Conservation (phyloP, 2,113 vertebrate genomes). For the Chaetops frenatus region DNA sequence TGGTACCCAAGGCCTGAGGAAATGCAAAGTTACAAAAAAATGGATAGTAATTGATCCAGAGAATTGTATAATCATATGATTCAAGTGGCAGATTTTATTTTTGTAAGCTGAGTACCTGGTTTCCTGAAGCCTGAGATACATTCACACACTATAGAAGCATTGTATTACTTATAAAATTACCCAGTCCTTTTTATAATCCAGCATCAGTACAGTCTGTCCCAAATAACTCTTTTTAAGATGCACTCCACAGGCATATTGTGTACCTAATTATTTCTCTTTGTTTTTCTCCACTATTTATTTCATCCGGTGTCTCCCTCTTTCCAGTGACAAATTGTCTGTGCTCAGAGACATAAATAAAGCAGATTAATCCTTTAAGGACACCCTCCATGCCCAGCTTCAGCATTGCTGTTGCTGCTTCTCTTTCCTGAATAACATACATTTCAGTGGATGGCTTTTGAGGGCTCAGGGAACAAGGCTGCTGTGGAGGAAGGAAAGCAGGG, state of each 20-base stretch:
- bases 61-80: slow-evolving; percentile 12
- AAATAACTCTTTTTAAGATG: slow-evolving; percentile 44
- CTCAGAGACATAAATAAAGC: neutral
- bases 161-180: slow-evolving; percentile 41
- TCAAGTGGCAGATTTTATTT: slow-evolving; percentile 41
- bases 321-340: neutral
- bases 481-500: neutral
- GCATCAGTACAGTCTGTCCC: slow-evolving; percentile 23
- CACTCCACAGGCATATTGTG: neutral
- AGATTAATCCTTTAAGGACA: neutral
- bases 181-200: slow-evolving; percentile 34
- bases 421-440: neutral
- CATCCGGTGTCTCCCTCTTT: neutral
- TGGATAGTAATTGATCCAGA: neutral
- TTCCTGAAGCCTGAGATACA: slow-evolving; percentile 19
- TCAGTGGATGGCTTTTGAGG: neutral
- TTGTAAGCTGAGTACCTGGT: slow-evolving; percentile 20
- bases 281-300: neutral
- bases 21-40: neutral
- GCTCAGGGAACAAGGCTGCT: neutral
- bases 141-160: neutral
- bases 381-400: neutral
- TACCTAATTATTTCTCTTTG: slow-evolving; percentile 29
- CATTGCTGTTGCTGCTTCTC: neutral
- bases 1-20: neutral